A percentile compares a stretch with the other conserved stretches of the same genome.
Evolutionary conservation across 1,140 invertebrate species (phyloP).

Genomic region (Aphelenchoides avenae): DNA sequence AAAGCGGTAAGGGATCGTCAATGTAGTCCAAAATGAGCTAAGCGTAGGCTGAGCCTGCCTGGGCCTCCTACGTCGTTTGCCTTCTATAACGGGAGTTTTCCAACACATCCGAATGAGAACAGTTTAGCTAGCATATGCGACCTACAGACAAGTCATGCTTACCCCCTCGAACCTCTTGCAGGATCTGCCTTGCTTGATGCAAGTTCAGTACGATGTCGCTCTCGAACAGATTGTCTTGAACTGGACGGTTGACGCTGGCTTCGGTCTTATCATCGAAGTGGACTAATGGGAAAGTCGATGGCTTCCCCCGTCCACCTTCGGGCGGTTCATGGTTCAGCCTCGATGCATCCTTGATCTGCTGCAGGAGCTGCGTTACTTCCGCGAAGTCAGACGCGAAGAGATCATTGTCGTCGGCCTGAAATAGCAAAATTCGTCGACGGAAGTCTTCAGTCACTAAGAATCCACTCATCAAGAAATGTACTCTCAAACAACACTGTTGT

Average conservation of each 20-base stretch:
- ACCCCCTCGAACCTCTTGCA: conserved; percentile 42
- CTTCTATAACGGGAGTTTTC: conserved; percentile 8
- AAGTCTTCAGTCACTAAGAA: too few relatives aligned
- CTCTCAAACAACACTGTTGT: too few relatives aligned
- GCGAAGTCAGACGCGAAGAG: too few relatives aligned
- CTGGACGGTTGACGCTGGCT: conserved; percentile 44
- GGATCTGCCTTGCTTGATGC: conserved; percentile 43
- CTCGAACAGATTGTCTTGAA: conserved; percentile 50
- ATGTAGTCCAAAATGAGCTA: conserved; percentile 39
- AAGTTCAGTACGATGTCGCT: conserved; percentile 55
- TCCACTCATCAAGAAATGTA: too few relatives aligned
- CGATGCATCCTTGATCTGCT: too few relatives aligned
- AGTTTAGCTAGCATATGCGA: not conserved
- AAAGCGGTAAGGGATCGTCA: conserved; percentile 43
- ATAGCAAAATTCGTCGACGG: too few relatives aligned
- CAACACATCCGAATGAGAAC: not conserved
- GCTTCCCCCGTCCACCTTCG: too few relatives aligned
- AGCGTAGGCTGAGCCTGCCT: conserved; percentile 50
- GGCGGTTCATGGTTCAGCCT: too few relatives aligned
- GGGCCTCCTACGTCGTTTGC: conserved; percentile 18
- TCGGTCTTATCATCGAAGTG: conserved; percentile 51
- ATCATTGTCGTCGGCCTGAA: too few relatives aligned
- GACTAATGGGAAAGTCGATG: too few relatives aligned
- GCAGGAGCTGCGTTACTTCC: too few relatives aligned
- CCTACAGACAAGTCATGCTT: too few relatives aligned